phyloP scores from a whole-genome alignment of 2,888 invertebrate species.

The Mythimna impura region DNA sequence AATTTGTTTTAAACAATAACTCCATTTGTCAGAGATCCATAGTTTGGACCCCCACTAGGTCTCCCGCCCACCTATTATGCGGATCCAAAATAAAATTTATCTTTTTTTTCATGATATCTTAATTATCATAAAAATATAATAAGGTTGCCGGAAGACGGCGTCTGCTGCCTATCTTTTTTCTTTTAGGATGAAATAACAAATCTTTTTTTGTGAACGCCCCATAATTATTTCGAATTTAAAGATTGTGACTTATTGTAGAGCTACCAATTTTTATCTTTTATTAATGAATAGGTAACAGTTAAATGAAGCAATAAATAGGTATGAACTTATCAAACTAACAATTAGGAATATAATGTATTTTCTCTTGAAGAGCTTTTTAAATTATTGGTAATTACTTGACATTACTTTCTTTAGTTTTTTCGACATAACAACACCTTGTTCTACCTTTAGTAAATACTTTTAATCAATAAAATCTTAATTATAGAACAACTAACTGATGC shows the following conservation, averaged over 20 bases:
- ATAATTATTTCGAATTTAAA: constrained; percentile 44
- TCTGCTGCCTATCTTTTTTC: constrained; percentile 50
- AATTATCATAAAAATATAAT: constrained; percentile 75
- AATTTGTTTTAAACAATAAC: constrained; percentile 70
- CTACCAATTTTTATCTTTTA: constrained; percentile 17
- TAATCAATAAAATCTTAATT: neutral
- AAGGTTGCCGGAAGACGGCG: constrained; percentile 61
- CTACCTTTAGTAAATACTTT: neutral
- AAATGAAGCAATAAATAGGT: neutral
- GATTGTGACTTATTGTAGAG: constrained; percentile 18
- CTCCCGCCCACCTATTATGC: constrained; percentile 73
- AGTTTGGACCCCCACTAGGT: constrained; percentile 73
- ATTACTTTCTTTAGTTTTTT: neutral
- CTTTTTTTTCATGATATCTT: constrained; percentile 71
- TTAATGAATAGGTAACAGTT: neutral
- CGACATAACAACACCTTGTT: neutral
- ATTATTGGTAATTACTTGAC: no score
- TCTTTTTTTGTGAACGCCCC: constrained; percentile 44
- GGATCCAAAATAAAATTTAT: constrained; percentile 66
- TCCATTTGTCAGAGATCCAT: constrained; percentile 85
- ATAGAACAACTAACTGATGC: no score
- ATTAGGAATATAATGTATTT: no score
- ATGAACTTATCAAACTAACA: no score
- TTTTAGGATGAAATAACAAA: constrained; percentile 49
- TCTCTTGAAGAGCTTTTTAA: neutral